Percentiles rank a stretch among this genome's conserved stretches.
Evolutionary conservation across 1,140 invertebrate genomes (phyloP).

Genomic region (Euwallacea similis): DNA sequence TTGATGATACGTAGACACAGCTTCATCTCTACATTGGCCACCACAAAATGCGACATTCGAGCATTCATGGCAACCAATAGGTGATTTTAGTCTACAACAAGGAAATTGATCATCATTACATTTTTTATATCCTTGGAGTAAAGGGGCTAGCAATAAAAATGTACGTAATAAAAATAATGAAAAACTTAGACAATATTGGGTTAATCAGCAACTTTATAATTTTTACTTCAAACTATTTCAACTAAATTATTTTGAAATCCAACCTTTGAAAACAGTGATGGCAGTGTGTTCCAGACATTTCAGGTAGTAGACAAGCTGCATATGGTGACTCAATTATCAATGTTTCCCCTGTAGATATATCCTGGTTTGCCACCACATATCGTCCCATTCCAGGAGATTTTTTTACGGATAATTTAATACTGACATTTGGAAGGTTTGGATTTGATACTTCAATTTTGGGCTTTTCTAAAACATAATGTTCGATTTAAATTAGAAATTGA

Average conservation of each 20-base stretch:
- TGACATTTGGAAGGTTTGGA: slow-evolving; percentile 47
- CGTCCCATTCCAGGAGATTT: slow-evolving; percentile 57
- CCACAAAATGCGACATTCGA: slow-evolving; percentile 77
- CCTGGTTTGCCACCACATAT: slow-evolving; percentile 61
- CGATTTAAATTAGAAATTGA: neutral
- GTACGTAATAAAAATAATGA: no score
- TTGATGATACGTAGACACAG: slow-evolving; percentile 71
- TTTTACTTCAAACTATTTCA: slow-evolving; percentile 7
- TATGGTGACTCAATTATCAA: slow-evolving; percentile 74
- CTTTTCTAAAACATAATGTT: slow-evolving; percentile 3
- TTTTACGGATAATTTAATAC: slow-evolving; percentile 56
- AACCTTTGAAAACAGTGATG: slow-evolving; percentile 78
- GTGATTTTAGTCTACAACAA: slow-evolving; percentile 58
- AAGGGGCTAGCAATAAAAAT: no score
- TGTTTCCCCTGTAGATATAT: slow-evolving; percentile 66
- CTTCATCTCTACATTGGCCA: slow-evolving; percentile 66
- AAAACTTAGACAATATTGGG: no score
- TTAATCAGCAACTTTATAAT: no score
- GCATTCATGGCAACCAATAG: slow-evolving; percentile 75
- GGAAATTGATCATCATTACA: slow-evolving; percentile 1
- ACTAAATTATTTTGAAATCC: neutral
- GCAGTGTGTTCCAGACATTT: slow-evolving; percentile 76
- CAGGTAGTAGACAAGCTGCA: slow-evolving; percentile 71
- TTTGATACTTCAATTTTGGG: slow-evolving; percentile 1
- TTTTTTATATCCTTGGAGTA: no score